Evolutionary conservation across 2,888 invertebrate species (phyloP).

Genomic region (Ommatoiulus sabulosus): DNA sequence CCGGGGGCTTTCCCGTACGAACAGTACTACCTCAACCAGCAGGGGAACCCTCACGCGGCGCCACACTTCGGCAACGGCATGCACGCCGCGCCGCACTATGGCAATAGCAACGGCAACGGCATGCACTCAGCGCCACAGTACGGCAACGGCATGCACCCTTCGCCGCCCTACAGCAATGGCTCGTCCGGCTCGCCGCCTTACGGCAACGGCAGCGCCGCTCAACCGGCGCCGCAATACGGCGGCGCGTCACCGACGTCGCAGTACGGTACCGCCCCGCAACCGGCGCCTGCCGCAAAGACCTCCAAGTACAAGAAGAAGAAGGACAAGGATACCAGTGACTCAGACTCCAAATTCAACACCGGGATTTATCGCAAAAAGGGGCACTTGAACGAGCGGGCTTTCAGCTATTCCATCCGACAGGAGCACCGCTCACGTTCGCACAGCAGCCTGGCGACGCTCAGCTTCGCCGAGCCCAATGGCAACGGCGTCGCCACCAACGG

Average conservation of each 20-base stretch:
- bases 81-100: constrained; percentile 56
- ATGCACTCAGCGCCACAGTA: constrained; percentile 23
- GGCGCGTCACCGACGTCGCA: background rate
- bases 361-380: constrained; percentile 93
- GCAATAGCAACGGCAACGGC: constrained; percentile 55
- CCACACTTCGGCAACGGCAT: constrained; percentile 58
- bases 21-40: constrained; percentile 72
- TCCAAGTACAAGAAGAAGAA: constrained; percentile 65
- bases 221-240: background rate
- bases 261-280: constrained; percentile 52
- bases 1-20: constrained; percentile 73
- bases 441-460: constrained; percentile 89
- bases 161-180: constrained; percentile 34
- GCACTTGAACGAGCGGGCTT: constrained; percentile 91
- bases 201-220: background rate
- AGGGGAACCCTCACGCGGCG: constrained; percentile 63
- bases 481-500: constrained; percentile 62
- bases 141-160: constrained; percentile 40
- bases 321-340: constrained; percentile 59
- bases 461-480: constrained; percentile 74
- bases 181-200: background rate
- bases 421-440: constrained; percentile 93
- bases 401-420: constrained; percentile 92
- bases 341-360: constrained; percentile 74
- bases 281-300: constrained; percentile 63